Evolutionary conservation across 1,140 invertebrate species (phyloP).

Genomic region (Gonioctena quinquepunctata): DNA sequence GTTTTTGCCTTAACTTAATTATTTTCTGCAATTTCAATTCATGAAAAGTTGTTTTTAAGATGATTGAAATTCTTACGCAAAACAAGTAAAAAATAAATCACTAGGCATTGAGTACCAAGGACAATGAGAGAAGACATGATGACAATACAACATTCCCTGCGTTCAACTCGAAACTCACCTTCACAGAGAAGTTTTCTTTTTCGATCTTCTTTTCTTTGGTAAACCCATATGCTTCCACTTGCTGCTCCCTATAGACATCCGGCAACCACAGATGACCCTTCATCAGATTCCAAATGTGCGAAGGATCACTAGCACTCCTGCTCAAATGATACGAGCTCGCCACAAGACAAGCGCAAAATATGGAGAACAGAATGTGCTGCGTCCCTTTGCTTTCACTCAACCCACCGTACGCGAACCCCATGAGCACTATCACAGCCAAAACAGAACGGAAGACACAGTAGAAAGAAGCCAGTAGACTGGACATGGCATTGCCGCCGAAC

Average conservation of each 20-base stretch:
- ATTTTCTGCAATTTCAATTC: no score
- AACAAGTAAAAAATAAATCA: no score
- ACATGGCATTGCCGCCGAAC: constrained; percentile 96
- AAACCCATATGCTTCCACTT: constrained; percentile 46
- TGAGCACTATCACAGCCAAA: constrained; percentile 78
- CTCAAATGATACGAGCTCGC: constrained; percentile 92
- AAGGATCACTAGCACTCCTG: constrained; percentile 87
- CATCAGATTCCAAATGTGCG: constrained; percentile 84
- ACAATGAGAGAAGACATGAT: no score
- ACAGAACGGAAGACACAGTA: constrained; percentile 84
- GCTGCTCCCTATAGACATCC: constrained; percentile 62
- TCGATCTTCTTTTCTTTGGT: not conserved
- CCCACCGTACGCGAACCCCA: constrained; percentile 87
- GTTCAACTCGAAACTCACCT: no score
- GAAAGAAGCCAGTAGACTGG: constrained; percentile 81
- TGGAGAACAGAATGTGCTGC: constrained; percentile 93
- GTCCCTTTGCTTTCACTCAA: constrained; percentile 78
- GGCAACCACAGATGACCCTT: constrained; percentile 76
- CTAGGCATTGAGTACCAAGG: no score
- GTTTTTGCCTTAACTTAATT: no score
- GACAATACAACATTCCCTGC: no score
- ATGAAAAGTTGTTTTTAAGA: no score
- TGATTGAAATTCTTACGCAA: no score
- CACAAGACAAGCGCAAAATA: constrained; percentile 89
- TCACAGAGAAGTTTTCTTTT: no score